A percentile compares a stretch with the other conserved stretches of the same genome.
These are phyloP conservation scores for Fopius arisanus DNA, from an alignment of 1,140 invertebrate species.

Conservation along the genomic window DNA sequence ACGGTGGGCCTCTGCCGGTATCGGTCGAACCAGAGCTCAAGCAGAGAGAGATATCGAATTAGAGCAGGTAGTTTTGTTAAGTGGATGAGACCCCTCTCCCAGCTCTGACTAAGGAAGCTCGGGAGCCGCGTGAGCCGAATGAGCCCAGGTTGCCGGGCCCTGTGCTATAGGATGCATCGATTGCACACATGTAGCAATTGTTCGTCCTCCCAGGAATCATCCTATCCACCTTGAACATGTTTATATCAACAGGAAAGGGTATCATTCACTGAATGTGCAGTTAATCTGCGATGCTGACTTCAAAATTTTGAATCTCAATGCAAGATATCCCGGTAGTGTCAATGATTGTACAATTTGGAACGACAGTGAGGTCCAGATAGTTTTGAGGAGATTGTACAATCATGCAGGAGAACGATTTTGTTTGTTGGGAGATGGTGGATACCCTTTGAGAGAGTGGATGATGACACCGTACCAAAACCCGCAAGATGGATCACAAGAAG, in stretches of 20 bases:
- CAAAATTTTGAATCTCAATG: constrained; percentile 41
- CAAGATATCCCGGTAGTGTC: constrained; percentile 35
- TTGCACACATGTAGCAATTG: constrained; percentile 48
- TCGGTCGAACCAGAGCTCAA: too few species aligned
- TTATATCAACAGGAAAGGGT: constrained; percentile 50
- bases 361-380: constrained; percentile 19
- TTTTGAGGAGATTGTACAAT: constrained; percentile 2
- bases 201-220: constrained; percentile 35
- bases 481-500: constrained; percentile 36
- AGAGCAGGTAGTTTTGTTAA: too few species aligned
- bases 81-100: too few species aligned
- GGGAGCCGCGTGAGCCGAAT: too few species aligned
- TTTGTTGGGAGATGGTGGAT: constrained; percentile 51
- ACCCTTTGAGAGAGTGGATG: constrained; percentile 52
- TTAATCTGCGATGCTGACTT: constrained; percentile 36
- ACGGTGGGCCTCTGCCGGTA: too few species aligned
- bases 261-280: constrained; percentile 50
- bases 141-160: too few species aligned
- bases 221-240: constrained; percentile 39
- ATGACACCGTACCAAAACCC: constrained; percentile 48
- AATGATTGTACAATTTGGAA: constrained; percentile 40
- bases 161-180: constrained; percentile 44
- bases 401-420: not conserved
- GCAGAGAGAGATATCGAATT: too few species aligned
- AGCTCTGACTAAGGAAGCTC: too few species aligned